Conservation (phyloP, 2,113 vertebrate species). For the Dipodomys stephensi region DNA sequence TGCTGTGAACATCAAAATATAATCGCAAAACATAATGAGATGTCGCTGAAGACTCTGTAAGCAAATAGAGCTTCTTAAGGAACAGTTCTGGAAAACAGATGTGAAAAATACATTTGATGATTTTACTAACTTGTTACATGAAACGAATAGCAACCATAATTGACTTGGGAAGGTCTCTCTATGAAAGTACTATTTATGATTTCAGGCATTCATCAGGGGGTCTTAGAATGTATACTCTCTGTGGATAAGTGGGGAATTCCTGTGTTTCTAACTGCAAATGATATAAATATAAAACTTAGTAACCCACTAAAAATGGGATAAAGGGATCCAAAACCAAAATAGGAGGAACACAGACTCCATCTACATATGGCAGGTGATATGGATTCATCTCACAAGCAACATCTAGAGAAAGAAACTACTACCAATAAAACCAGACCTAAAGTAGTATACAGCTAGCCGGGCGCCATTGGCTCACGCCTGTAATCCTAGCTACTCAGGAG, state of each 20-base stretch:
- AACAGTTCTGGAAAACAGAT: constrained; percentile 45
- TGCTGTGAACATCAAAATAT: constrained; percentile 14
- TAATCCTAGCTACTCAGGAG: too few species aligned
- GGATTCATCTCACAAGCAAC: background rate
- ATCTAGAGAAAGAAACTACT: background rate
- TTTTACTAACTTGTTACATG: constrained; percentile 9
- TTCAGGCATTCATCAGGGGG: background rate
- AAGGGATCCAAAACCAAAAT: background rate
- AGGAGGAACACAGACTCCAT: background rate
- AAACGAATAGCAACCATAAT: background rate
- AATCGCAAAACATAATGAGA: background rate
- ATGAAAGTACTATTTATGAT: background rate
- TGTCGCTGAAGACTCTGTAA: constrained; percentile 23
- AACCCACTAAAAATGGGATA: background rate
- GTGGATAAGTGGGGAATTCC: background rate
- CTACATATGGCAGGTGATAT: background rate
- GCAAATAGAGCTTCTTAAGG: constrained; percentile 13
- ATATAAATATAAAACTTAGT: constrained; percentile 31
- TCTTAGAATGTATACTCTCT: background rate
- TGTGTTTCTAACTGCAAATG: background rate
- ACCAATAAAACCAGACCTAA: constrained; percentile 32
- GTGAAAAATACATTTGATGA: constrained; percentile 13
- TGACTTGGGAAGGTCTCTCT: background rate
- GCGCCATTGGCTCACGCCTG: too few species aligned
- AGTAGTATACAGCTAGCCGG: background rate